Percentiles rank a stretch among this genome's conserved stretches.
These are phyloP conservation scores for Piezodorus guildinii DNA, from an alignment of 1,140 invertebrate species.

Conservation along the genomic window DNA sequence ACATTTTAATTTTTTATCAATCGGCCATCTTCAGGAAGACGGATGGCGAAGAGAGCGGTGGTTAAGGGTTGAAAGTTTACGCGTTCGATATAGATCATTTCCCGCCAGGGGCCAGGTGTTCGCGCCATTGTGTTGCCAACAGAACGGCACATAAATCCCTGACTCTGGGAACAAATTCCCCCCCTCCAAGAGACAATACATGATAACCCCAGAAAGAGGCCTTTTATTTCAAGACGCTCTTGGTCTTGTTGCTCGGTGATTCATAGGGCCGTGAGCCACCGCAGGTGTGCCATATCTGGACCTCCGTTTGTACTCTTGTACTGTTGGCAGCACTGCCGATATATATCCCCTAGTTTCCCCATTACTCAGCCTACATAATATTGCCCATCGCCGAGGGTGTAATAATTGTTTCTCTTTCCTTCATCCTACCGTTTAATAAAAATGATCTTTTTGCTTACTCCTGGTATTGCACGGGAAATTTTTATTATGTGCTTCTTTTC, in stretches of 20 bases:
- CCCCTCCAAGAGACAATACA: neutral
- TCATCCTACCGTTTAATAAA: too few relatives aligned
- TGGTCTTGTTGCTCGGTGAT: constrained; percentile 1
- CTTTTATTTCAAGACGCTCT: constrained; percentile 5
- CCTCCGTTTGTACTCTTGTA: neutral
- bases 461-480: too few relatives aligned
- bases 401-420: too few relatives aligned
- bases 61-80: neutral
- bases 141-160: constrained; percentile 6
- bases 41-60: neutral
- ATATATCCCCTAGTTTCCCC: neutral
- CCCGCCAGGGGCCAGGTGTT: constrained; percentile 2
- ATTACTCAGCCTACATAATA: neutral
- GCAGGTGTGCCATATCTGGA: constrained; percentile 6
- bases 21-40: neutral
- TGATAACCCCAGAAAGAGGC: constrained; percentile 8
- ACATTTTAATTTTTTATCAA: too few relatives aligned
- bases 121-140: constrained; percentile 8
- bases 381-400: neutral
- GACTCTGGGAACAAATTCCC: constrained; percentile 6
- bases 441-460: too few relatives aligned
- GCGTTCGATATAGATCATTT: constrained; percentile 4
- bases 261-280: constrained; percentile 3
- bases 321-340: neutral
- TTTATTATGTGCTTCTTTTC: too few relatives aligned